Conservation (phyloP, 2,797 vertebrate species). For the Falco peregrinus region DNA sequence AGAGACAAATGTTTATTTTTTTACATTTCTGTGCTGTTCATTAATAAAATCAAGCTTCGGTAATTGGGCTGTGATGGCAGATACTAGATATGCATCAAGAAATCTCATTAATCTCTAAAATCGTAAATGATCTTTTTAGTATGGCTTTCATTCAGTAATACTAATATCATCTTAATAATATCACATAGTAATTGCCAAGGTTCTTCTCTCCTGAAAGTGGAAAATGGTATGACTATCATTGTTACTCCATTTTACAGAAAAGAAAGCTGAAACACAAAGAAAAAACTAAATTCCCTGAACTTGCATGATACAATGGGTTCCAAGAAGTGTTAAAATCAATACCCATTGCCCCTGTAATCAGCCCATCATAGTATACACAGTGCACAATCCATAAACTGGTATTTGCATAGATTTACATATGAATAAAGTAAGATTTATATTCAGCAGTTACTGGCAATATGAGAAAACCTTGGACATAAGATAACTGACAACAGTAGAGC, state of each 20-base stretch:
- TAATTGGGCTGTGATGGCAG: neutral
- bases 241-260: neutral
- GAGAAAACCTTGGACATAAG: neutral
- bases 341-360: neutral
- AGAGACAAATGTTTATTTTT: neutral
- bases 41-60: neutral
- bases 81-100: neutral
- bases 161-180: neutral
- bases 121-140: neutral
- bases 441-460: neutral
- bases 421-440: neutral
- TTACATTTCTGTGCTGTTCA: neutral
- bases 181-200: neutral
- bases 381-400: neutral
- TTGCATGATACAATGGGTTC: neutral
- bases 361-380: neutral
- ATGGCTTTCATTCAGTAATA: neutral
- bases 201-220: neutral
- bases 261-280: neutral
- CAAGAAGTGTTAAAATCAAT: neutral
- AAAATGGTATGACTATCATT: neutral
- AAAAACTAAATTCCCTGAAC: neutral
- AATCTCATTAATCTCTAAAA: neutral
- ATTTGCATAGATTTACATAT: neutral
- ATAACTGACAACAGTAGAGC: neutral